These are phyloP conservation scores for Cervus canadensis DNA, from an alignment of 2,113 vertebrate genomes.

Conservation along the genomic window DNA sequence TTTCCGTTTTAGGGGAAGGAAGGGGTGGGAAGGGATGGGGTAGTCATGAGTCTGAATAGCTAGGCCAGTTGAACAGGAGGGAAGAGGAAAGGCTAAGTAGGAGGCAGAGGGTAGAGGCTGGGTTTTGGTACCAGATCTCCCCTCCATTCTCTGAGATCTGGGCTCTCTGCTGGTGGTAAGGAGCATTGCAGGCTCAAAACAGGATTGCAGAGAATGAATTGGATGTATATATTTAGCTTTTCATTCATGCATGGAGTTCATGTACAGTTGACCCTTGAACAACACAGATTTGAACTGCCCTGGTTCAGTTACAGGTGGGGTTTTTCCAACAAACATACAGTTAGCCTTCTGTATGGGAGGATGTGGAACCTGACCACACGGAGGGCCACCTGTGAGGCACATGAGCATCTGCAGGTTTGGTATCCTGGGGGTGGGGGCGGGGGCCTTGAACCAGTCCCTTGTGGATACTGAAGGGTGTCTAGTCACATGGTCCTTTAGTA, in stretches of 20 bases:
- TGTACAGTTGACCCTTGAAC: background rate
- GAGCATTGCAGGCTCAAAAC: background rate
- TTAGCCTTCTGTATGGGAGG: background rate
- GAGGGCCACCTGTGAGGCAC: background rate
- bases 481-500: background rate
- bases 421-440: background rate
- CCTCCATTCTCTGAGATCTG: background rate
- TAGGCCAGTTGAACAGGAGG: background rate
- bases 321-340: background rate
- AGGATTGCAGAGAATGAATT: background rate
- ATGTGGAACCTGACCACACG: fast-evolving
- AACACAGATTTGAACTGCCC: background rate
- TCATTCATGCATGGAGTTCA: background rate
- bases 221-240: background rate
- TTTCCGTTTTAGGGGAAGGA: background rate
- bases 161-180: background rate
- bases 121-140: background rate
- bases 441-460: background rate
- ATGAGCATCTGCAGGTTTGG: background rate
- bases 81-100: background rate
- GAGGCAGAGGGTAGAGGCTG: background rate
- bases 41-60: background rate
- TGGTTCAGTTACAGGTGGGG: background rate
- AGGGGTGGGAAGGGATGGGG: background rate
- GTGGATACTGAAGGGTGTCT: background rate